Percentiles rank a stretch among this genome's conserved stretches.
phyloP scores from a whole-genome alignment of 2,888 invertebrate species.

The Eurois occulta region DNA sequence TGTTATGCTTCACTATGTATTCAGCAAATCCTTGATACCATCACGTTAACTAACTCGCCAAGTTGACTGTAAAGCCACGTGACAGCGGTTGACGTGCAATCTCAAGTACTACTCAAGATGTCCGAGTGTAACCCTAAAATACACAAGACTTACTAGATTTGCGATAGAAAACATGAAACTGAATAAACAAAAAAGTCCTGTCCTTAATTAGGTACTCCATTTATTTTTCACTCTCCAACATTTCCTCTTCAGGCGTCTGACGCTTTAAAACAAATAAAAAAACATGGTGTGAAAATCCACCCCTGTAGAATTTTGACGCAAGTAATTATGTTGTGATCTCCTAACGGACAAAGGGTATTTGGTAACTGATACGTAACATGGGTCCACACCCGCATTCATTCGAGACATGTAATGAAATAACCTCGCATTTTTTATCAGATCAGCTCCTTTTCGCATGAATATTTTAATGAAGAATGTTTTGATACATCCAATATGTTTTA shows the following conservation, averaged over 20 bases:
- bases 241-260: neutral
- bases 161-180: neutral
- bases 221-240: neutral
- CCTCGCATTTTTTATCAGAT: constrained; percentile 43
- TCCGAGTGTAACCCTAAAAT: neutral
- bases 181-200: neutral
- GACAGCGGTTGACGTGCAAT: constrained; percentile 8
- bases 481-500: constrained; percentile 30
- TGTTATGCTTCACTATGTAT: constrained; percentile 1
- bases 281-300: constrained; percentile 20
- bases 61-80: constrained; percentile 26
- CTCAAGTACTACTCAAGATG: constrained; percentile 5
- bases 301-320: constrained; percentile 37
- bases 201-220: neutral
- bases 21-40: constrained; percentile 30
- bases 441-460: constrained; percentile 30
- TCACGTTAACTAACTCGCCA: constrained; percentile 26
- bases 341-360: constrained; percentile 61
- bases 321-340: constrained; percentile 53
- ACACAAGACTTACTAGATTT: neutral
- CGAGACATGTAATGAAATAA: constrained; percentile 57
- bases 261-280: constrained; percentile 12
- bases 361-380: constrained; percentile 70
- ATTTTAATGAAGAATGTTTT: constrained; percentile 39
- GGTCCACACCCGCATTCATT: constrained; percentile 64